Percentiles rank a stretch among this genome's conserved stretches.
Conservation (phyloP, 2,113 vertebrate genomes). For the Otis tarda region DNA sequence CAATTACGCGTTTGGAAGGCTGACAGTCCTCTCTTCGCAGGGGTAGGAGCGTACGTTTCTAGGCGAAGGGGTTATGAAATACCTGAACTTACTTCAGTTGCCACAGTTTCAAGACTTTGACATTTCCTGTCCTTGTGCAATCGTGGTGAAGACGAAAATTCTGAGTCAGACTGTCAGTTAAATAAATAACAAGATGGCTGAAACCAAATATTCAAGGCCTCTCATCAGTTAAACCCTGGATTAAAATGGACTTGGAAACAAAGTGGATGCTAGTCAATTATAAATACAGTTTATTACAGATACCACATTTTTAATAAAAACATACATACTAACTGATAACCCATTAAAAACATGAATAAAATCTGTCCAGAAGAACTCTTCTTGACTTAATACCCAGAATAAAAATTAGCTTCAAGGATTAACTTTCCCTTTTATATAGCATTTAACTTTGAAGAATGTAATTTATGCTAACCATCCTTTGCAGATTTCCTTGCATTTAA, state of each 20-base stretch:
- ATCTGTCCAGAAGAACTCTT: background rate
- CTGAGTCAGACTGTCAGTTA: background rate
- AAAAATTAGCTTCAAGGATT: constrained; percentile 17
- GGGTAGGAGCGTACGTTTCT: background rate
- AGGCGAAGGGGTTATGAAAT: constrained; percentile 5
- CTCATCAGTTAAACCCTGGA: background rate
- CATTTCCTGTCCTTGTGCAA: constrained; percentile 54
- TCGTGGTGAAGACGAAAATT: background rate
- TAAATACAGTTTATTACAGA: background rate
- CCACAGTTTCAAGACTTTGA: background rate
- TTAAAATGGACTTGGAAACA: background rate
- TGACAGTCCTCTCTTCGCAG: background rate
- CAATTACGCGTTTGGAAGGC: background rate
- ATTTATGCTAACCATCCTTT: constrained; percentile 20
- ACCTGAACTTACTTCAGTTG: constrained; percentile 3
- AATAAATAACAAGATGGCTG: constrained; percentile 20
- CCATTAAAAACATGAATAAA: background rate
- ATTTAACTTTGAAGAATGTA: background rate
- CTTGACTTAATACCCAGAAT: background rate
- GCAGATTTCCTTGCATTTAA: constrained; percentile 9
- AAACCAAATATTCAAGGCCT: background rate
- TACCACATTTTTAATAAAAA: background rate
- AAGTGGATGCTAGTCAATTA: background rate
- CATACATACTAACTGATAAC: background rate
- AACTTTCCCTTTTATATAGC: background rate